Evolutionary conservation across 2,888 invertebrate genomes (phyloP), one percentile per base, ranked within the genome.

Genomic region (Elegia similella): DNA sequence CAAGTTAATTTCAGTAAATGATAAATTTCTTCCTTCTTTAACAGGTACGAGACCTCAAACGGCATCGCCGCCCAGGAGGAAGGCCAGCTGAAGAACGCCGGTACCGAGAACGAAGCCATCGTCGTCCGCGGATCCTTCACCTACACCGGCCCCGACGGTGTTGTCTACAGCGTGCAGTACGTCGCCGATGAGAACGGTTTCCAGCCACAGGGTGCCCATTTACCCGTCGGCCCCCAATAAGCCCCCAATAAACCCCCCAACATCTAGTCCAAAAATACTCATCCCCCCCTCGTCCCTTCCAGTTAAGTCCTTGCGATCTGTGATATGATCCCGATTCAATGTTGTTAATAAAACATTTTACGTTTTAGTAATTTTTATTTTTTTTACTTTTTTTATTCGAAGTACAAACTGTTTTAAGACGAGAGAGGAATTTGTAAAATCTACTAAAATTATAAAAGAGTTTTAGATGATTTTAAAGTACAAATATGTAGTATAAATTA

Each of bases 111-210:
- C 62, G 86, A 82, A 47, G 80, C 67, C 10, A 5, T 85, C 15
- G 69, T 17, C 1, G 84, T 86, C 64, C 70, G 69, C 15, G 90
- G 89, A 32, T 62, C 67, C 52, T 90, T 8, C 84, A 67, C 80
- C 2, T 88, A 86, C 84, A 15, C 59, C 62, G 93, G 88, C 12
- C 70, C 75, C 29, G 92, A 93, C 58, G 92, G 92, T 43, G 71
- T 84, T 17, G 32, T 70, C 56, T 93, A 93, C 86, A 66, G 69
- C 34, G 80, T 93, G 48, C 75, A 66, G 57, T 94, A 93, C 87
- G 64, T 83, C 60, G 93, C 93, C 44, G 77, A 92, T 76, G 85
- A 92, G 74, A 70, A 84, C 66, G 94, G 94, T 12, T 94, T 92
- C 91, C 86, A 87, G 65, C 84, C 93, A 73, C 42, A 56, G 12